Evolutionary conservation across 2,113 vertebrate genomes (phyloP), one percentile per base, ranked within the genome.

Genomic region (Alethe castanea): DNA sequence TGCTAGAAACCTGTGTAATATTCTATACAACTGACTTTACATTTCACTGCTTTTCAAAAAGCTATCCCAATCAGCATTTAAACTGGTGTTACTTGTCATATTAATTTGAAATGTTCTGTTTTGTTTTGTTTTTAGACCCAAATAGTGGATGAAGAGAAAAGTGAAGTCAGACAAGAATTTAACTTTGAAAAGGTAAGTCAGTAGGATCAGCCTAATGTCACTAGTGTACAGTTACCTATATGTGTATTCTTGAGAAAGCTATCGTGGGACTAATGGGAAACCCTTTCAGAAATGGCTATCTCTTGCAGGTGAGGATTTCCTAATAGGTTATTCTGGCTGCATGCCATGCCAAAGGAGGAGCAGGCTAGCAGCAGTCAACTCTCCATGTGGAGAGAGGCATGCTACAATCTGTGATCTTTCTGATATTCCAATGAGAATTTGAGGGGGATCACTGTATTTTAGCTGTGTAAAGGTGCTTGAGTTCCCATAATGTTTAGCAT

Each of bases 141-240:
- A 92, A 54, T 23, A 88, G 90, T 8, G 38, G 22, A 80, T 40
- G 48, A 91, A 66, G 94, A 98, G 52, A 96, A 97, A 92, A 95
- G 95, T 38, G 54, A n/a, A 4, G 81, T 80, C 3, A 9, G 48
- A 45, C 97, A 98, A 83, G 97, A 97, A 56, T 98, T 99, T 94
- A 98, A 94, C 91, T 98, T 99, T 6, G 99, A 99, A 97, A 99
- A 99, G 98, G 99, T 99, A 97, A 92, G 97, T 95, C 40, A 56
- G 7, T 20, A 4, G 26, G 22, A 44, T n/a, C n/a, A 72, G 16
- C 52, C 6, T 5, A 23, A 48, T 48, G n/a, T 77, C 74, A 61
- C 4, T 29, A 9, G 38, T 25, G 33, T 82, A 24, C 36, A 33
- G 31, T n/a, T 53, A 17, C 31, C 9, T 78, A 26, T 73, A 3